Percentiles rank a stretch among this genome's conserved stretches.
Conservation (phyloP, 2,888 invertebrate genomes). For the Ephialtes manifestator region DNA sequence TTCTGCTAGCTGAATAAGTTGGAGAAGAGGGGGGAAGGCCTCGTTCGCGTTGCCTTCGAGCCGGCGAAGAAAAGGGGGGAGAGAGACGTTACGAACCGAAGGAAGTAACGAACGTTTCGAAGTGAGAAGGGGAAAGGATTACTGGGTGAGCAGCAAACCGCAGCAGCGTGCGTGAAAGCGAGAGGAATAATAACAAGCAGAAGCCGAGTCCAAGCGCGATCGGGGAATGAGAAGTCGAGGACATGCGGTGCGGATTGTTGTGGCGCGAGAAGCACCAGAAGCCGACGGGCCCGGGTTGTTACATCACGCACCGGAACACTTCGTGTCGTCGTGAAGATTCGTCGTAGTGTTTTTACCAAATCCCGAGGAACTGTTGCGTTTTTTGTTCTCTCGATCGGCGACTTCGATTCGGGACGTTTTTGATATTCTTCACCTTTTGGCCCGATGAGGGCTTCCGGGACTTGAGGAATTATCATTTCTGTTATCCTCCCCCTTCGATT, state of each 20-base stretch:
- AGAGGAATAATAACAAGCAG: constrained; percentile 41
- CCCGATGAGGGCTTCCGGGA: constrained; percentile 44
- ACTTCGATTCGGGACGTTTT: background rate
- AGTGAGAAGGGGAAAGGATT: constrained; percentile 43
- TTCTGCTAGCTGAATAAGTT: constrained; percentile 12
- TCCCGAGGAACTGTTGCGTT: background rate
- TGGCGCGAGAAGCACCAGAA: constrained; percentile 38
- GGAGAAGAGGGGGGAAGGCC: background rate
- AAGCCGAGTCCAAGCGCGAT: constrained; percentile 17
- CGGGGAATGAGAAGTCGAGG: constrained; percentile 32
- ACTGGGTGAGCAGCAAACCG: background rate
- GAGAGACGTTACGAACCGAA: constrained; percentile 18
- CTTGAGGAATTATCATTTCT: constrained; percentile 7
- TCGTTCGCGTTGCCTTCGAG: constrained; percentile 12
- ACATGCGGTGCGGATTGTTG: constrained; percentile 47
- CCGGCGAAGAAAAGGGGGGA: constrained; percentile 6
- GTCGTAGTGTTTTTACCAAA: background rate
- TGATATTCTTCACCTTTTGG: background rate
- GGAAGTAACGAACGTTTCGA: constrained; percentile 3
- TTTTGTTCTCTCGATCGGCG: background rate
- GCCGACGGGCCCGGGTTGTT: constrained; percentile 77
- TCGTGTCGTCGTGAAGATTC: background rate
- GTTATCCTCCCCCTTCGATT: background rate
- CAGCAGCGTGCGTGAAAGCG: background rate
- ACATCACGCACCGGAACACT: constrained; percentile 77